Base-by-base conservation (phyloP, 2,888 invertebrate genomes). In the Marronus borbonicus region DNA sequence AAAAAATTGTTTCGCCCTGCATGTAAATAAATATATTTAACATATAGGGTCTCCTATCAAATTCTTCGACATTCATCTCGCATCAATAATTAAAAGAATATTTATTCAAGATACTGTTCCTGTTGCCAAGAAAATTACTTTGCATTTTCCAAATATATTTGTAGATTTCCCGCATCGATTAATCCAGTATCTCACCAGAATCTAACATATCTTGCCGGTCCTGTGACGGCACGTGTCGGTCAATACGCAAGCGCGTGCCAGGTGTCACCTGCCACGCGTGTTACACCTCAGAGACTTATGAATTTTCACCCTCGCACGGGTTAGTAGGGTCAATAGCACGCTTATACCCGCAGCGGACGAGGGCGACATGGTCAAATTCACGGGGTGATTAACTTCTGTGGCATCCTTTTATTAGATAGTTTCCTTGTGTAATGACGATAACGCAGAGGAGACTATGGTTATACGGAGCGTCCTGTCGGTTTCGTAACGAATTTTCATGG, bases 401-500 rank as follows among this genome's bases (percentile, higher is more conserved):
- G 75, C 55, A 58, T 65, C 44, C 50, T 28, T 69, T 2, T 8
- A 44, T 8, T 44, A 44, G 44, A 44, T 44, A 44, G 12, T 8
- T 44, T 8, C 44, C 44, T 44, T 44, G 44, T 8, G 44, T 44
- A 44, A 44, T 44, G 44, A 44, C 44, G 44, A 44, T 44, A 44
- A 31, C 24, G 50, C 68, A 52, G n/a, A 62, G 62, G 24, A 20
- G 58, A 20, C 52, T 68, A 66, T 76, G 66, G 62, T 49, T 39
- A 31, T 20, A 14, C 17, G 49, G 52, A 14, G 28, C 75, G 68
- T 75, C 7, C 58, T 20, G 52, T 79, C 78, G 72, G 79, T 82
- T 79, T 17, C 78, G 79, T 83, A 84, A 84, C 84, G 84, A 79
- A 80, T 83, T 83, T 83, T 83, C 76, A 83, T 81, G 83, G 78